Evolutionary conservation across 2,113 vertebrate species (phyloP), one percentile per base, ranked within the genome.

Genomic region (Sus scrofa): DNA sequence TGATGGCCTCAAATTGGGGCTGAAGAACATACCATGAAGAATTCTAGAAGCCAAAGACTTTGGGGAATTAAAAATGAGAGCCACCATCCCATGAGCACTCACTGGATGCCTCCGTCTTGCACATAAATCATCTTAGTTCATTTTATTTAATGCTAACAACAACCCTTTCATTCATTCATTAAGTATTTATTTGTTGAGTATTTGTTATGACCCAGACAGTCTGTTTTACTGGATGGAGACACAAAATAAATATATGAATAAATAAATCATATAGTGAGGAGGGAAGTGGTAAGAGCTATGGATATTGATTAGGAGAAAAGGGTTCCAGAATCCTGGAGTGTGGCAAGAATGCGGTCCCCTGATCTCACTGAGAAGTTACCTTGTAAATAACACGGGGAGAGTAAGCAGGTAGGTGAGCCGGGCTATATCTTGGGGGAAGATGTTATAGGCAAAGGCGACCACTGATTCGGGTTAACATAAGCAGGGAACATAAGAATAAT

Each of bases 21-120:
- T 70, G 81, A 90, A 92, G 24, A 56, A 71, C 68, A 83, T 78
- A 16, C 68, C 22, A 4, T 44, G 88, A 93, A 74, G 60, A 95
- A 81, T 60, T 96, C 56, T 67, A 81, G 79, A 96, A 93, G 70
- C 68, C 83, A 96, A 75, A 91, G 88, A 93, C 63, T 79, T 68
- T 20, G n/a, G 39, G 54, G 73, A 83, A 89, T 83, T 89, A 60
- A 50, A 82, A 92, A 85, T 39, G 60, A 91, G 71, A 81, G 37
- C 71, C 18, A 52, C 18, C 26, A 82, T 54, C 14, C 5, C 73
- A 26, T 22, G 62, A 67, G 24, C 8, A 13, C 19, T 77, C 70
- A 14, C 50, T 16, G 0, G 3, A 1, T 62, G 75, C 30, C 63
- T 93, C 56, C 34, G 12, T 44, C 18, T 32, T 19, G 24, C 4